These are phyloP conservation scores for Chlorops oryzae DNA, from an alignment of 1,140 invertebrate species.

Conservation along the genomic window DNA sequence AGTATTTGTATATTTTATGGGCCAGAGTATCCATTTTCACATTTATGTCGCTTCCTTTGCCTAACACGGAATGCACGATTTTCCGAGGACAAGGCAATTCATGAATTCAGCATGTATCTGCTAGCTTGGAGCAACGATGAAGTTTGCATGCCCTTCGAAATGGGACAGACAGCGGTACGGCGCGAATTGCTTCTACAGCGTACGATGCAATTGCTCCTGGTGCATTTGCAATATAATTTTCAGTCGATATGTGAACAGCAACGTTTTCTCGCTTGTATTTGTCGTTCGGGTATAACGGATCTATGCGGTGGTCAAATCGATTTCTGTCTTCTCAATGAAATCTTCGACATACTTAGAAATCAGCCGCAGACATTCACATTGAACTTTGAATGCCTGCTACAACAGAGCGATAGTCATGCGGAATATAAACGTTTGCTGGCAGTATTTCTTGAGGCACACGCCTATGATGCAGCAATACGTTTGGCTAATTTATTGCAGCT, in stretches of 20 bases:
- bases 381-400: slow-evolving; percentile 30
- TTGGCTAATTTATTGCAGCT: slow-evolving; percentile 33
- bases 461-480: slow-evolving; percentile 38
- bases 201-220: slow-evolving; percentile 27
- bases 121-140: slow-evolving; percentile 35
- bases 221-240: slow-evolving; percentile 36
- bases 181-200: slow-evolving; percentile 32
- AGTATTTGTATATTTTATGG: slow-evolving; percentile 55
- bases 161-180: slow-evolving; percentile 5
- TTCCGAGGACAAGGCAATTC: slow-evolving; percentile 31
- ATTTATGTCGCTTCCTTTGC: slow-evolving; percentile 34
- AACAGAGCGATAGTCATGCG: slow-evolving; percentile 15
- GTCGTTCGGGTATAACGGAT: slow-evolving; percentile 38
- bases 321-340: slow-evolving; percentile 34
- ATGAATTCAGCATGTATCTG: slow-evolving; percentile 35
- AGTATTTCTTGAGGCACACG: slow-evolving; percentile 25
- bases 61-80: slow-evolving; percentile 26
- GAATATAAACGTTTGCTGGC: slow-evolving; percentile 32
- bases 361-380: slow-evolving; percentile 14
- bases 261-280: slow-evolving; percentile 35
- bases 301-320: slow-evolving; percentile 34
- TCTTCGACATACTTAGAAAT: slow-evolving; percentile 30
- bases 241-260: slow-evolving; percentile 32
- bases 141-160: slow-evolving; percentile 30
- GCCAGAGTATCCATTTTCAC: slow-evolving; percentile 27